These are phyloP conservation scores for Peromyscus californicus DNA, from an alignment of 2,113 vertebrate species.

Conservation along the genomic window DNA sequence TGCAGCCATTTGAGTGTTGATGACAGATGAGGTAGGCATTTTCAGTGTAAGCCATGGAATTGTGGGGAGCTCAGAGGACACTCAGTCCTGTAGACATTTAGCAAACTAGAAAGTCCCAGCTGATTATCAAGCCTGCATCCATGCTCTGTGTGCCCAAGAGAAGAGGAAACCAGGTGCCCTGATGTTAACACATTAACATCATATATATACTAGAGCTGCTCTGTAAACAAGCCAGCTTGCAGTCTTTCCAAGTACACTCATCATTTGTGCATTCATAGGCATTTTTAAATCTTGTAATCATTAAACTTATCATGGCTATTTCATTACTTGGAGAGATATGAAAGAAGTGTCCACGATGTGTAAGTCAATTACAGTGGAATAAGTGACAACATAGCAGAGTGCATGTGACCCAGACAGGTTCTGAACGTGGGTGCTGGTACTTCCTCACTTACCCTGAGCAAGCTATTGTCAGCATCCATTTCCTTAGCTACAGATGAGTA, in stretches of 20 bases:
- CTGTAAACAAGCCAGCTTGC: not conserved
- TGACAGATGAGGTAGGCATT: slow-evolving; percentile 79
- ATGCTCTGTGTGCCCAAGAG: not conserved
- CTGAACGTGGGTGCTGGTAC: not conserved
- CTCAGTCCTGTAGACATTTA: slow-evolving; percentile 10
- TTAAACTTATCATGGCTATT: not conserved
- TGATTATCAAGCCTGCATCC: not conserved
- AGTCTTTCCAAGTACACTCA: not conserved
- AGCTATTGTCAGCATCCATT: not conserved
- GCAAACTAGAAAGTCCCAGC: slow-evolving; percentile 48
- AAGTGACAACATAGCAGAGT: not conserved
- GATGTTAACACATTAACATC: not conserved
- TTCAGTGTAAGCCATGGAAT: slow-evolving; percentile 77
- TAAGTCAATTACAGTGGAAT: not conserved
- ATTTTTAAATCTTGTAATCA: not conserved
- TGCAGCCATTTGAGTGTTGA: slow-evolving; percentile 68
- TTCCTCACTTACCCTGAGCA: not conserved
- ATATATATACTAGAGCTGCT: not conserved
- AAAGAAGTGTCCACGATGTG: not conserved
- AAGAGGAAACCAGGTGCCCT: fast-evolving
- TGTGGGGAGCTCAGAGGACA: slow-evolving; percentile 54
- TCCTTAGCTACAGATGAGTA: not conserved
- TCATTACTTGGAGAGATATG: slow-evolving; percentile 14
- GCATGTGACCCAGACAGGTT: not conserved
- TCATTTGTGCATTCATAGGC: not conserved